Evolutionary conservation across 2,888 invertebrate species (phyloP).

Genomic region (Phasia obesa): DNA sequence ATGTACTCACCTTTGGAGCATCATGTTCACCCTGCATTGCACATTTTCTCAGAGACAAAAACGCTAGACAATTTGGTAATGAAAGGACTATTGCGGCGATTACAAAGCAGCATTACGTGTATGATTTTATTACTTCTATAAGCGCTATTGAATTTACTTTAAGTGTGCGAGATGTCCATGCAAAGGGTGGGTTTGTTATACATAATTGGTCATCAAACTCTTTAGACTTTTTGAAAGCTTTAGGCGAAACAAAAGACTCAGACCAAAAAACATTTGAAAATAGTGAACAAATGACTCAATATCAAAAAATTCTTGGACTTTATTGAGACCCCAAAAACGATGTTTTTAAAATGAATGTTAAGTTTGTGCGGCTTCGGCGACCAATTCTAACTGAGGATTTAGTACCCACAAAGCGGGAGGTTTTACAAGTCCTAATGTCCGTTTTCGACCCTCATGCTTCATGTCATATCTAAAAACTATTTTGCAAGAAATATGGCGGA

Average conservation of each 20-base stretch:
- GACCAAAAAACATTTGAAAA: constrained; percentile 2
- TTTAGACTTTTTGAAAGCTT: constrained; percentile 1
- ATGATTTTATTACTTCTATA: constrained; percentile 7
- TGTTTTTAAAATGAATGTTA: constrained; percentile 40
- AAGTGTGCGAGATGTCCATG: constrained; percentile 20
- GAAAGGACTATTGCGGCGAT: constrained; percentile 9
- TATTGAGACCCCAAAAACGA: constrained; percentile 31
- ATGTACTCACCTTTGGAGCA: constrained; percentile 41
- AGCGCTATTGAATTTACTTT: constrained; percentile 25
- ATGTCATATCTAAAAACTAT: constrained; percentile 33
- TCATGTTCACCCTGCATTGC: constrained; percentile 41
- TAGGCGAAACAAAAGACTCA: constrained; percentile 18
- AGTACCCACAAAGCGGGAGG: constrained; percentile 47
- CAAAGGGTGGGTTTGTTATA: constrained; percentile 17
- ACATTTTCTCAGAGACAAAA: constrained; percentile 47
- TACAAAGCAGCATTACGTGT: constrained; percentile 14
- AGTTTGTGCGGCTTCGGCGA: constrained; percentile 16
- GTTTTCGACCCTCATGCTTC: constrained; percentile 48
- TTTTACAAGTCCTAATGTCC: constrained; percentile 40
- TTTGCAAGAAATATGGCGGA: constrained; percentile 33
- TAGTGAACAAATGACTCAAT: neutral
- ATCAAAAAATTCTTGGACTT: constrained; percentile 22
- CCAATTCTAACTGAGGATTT: constrained; percentile 27
- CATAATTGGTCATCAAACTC: constrained; percentile 53
- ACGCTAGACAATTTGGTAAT: constrained; percentile 10